phyloP scores from a whole-genome alignment of 1,140 invertebrate species.

The Drosophila subpulchrella region DNA sequence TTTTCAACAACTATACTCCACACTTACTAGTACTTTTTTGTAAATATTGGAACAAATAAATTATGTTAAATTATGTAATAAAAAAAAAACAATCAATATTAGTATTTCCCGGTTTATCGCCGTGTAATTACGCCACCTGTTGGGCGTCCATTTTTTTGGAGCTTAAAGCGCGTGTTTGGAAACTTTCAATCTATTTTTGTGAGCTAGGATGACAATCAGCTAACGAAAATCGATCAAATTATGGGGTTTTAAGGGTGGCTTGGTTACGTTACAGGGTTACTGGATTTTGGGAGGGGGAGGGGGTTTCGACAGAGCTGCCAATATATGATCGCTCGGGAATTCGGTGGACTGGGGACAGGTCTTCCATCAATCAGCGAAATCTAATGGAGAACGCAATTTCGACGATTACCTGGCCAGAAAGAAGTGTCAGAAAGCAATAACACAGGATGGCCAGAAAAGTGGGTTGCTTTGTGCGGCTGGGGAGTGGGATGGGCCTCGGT shows the following conservation, averaged over 20 bases:
- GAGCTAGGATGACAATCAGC: constrained; percentile 18
- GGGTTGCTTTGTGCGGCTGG: not conserved
- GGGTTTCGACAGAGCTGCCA: not conserved
- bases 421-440: constrained; percentile 31
- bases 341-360: constrained; percentile 7
- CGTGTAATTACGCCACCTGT: constrained; percentile 35
- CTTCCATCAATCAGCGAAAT: constrained; percentile 41
- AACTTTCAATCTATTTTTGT: constrained; percentile 36
- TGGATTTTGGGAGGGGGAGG: not conserved
- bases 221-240: constrained; percentile 38
- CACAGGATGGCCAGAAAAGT: constrained; percentile 3
- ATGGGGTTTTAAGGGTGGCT: constrained; percentile 4
- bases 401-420: constrained; percentile 31
- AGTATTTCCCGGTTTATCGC: not conserved
- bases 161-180: constrained; percentile 45
- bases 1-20: too few relatives aligned
- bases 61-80: too few relatives aligned
- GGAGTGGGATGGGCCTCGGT: not conserved
- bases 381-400: constrained; percentile 33
- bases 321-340: constrained; percentile 7
- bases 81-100: too few relatives aligned
- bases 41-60: too few relatives aligned
- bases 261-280: not conserved
- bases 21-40: too few relatives aligned
- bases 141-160: constrained; percentile 15